Conservation (phyloP, 1,140 invertebrate genomes). For the Diabrotica undecimpunctata region DNA sequence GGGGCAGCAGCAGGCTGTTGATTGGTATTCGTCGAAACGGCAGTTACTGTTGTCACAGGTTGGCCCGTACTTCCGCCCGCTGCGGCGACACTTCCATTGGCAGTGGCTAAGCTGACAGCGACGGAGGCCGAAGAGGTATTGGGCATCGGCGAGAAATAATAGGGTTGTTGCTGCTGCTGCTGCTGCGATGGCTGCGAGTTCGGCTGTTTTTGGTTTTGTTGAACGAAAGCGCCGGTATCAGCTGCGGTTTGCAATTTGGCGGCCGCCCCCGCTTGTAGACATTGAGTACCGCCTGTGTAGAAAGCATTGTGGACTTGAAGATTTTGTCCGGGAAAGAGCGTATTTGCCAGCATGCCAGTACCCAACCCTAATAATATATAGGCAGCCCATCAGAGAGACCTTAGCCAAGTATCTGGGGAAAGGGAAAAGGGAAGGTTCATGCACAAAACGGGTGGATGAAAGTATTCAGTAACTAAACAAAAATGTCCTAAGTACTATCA, state of each 20-base stretch:
- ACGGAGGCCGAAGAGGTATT: constrained; percentile 13
- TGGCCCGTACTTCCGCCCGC: background rate
- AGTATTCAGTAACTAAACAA: no score
- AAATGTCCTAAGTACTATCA: no score
- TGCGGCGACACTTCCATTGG: constrained; percentile 10
- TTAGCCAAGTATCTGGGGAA: constrained; percentile 5
- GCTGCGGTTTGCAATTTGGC: constrained; percentile 18
- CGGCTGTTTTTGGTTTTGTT: constrained; percentile 19
- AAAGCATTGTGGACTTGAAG: constrained; percentile 41
- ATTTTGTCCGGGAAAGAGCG: constrained; percentile 31
- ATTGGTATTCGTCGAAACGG: constrained; percentile 31
- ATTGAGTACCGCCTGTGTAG: constrained; percentile 35
- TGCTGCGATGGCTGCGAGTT: constrained; percentile 26
- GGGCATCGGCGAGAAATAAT: constrained; percentile 41
- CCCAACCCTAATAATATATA: constrained; percentile 28
- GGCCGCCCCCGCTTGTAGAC: constrained; percentile 28
- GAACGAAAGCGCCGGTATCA: constrained; percentile 25
- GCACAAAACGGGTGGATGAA: no score
- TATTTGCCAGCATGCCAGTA: constrained; percentile 29
- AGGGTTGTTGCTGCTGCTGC: constrained; percentile 36
- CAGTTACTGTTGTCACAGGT: constrained; percentile 17
- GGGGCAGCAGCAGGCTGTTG: constrained; percentile 26
- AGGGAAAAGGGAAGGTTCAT: background rate
- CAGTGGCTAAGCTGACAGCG: constrained; percentile 24
- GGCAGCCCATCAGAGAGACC: constrained; percentile 16